Conservation (phyloP, 1,140 invertebrate genomes). For the Cryptotermes secundus region DNA sequence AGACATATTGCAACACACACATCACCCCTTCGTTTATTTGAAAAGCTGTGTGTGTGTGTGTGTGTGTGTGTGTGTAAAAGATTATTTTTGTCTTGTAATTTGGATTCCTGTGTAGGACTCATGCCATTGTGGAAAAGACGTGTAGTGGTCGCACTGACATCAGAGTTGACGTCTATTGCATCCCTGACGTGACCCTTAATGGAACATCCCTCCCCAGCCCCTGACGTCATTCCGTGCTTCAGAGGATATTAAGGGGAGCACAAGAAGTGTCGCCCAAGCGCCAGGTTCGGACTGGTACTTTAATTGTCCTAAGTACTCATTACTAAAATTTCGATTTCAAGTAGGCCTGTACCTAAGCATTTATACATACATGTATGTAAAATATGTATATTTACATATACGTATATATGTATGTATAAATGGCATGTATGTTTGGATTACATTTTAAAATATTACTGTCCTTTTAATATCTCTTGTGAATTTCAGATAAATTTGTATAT, state of each 20-base stretch:
- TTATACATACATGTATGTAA: too few relatives aligned
- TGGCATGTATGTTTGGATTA: too few relatives aligned
- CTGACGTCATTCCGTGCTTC: neutral
- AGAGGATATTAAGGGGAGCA: neutral
- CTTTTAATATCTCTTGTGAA: too few relatives aligned
- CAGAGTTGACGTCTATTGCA: neutral
- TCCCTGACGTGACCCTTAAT: neutral
- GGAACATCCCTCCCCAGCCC: neutral
- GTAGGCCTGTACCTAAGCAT: too few relatives aligned
- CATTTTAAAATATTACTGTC: too few relatives aligned
- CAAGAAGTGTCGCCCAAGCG: neutral
- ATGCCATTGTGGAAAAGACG: neutral
- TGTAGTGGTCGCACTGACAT: neutral
- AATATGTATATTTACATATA: too few relatives aligned
- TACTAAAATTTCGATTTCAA: too few relatives aligned
- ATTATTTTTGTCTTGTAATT: slow-evolving; percentile 11
- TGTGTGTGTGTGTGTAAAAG: neutral
- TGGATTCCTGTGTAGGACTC: neutral
- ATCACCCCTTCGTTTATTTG: neutral
- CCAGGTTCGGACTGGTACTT: neutral
- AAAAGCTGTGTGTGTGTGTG: neutral
- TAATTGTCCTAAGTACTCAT: too few relatives aligned
- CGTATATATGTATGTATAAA: too few relatives aligned
- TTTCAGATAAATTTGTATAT: too few relatives aligned
- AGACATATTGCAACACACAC: neutral